These are phyloP conservation scores for Hermetia illucens DNA, from an alignment of 1,140 invertebrate species.

Conservation along the genomic window DNA sequence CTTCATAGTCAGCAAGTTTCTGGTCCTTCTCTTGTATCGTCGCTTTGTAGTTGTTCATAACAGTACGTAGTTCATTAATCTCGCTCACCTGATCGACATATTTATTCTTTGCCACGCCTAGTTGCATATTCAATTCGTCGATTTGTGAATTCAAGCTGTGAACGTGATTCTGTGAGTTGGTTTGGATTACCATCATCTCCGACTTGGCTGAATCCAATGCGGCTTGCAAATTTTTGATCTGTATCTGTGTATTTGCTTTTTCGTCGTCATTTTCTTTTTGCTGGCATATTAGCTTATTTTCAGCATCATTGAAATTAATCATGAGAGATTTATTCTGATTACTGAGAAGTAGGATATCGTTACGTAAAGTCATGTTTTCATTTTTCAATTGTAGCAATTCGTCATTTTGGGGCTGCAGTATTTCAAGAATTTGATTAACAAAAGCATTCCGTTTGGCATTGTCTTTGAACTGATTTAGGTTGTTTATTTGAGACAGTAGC, in stretches of 20 bases:
- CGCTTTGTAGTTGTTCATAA: not conserved
- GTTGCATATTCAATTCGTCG: slow-evolving; percentile 1
- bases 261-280: too few relatives aligned
- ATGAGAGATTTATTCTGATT: too few relatives aligned
- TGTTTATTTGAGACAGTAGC: too few relatives aligned
- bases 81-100: not conserved
- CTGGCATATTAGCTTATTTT: slow-evolving; percentile 22
- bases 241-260: slow-evolving; percentile 19
- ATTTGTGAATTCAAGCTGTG: not conserved
- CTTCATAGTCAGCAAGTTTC: not conserved
- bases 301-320: too few relatives aligned
- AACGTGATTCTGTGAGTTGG: slow-evolving; percentile 3
- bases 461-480: too few relatives aligned
- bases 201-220: slow-evolving; percentile 17
- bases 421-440: too few relatives aligned
- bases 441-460: too few relatives aligned
- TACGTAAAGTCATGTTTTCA: too few relatives aligned
- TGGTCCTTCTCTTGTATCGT: slow-evolving; percentile 1
- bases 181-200: slow-evolving; percentile 10
- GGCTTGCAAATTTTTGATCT: slow-evolving; percentile 20
- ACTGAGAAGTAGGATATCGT: too few relatives aligned
- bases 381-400: too few relatives aligned
- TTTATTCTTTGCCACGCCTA: not conserved
- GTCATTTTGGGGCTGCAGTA: too few relatives aligned
- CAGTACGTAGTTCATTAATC: not conserved